Conservation (phyloP, 53 echinoderm and acorn worm species). For the Actinopyga echinites region DNA sequence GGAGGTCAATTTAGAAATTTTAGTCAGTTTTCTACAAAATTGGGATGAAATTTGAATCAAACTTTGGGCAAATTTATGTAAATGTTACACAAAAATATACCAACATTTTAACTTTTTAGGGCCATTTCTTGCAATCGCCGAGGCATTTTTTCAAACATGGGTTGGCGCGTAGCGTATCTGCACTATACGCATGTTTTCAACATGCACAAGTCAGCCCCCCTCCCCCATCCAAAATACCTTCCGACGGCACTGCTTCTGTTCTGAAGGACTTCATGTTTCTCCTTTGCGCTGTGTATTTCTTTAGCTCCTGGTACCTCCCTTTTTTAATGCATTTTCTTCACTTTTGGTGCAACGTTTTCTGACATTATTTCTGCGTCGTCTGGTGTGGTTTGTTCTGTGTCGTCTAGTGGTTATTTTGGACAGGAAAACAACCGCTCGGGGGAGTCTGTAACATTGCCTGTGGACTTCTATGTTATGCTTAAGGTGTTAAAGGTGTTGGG, state of each 20-base stretch:
- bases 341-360: background rate
- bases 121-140: too few species aligned
- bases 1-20: too few species aligned
- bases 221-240: too few species aligned
- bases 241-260: background rate
- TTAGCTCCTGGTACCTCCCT: background rate
- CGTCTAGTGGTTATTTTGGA: background rate
- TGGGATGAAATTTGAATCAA: too few species aligned
- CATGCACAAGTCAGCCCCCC: too few species aligned
- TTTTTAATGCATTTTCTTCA: background rate
- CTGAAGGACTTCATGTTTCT: background rate
- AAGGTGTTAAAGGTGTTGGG: slow-evolving; percentile 31
- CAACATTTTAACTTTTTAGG: too few species aligned
- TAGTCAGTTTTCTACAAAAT: too few species aligned
- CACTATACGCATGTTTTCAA: too few species aligned
- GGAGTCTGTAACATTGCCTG: slow-evolving; percentile 34
- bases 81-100: too few species aligned
- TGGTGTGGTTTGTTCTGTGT: background rate
- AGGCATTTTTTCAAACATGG: too few species aligned
- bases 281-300: background rate
- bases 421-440: background rate
- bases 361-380: background rate
- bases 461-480: slow-evolving; percentile 18
- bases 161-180: too few species aligned
- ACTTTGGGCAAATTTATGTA: too few species aligned